Conservation (phyloP, 1,140 invertebrate species). For the Drosophila kikkawai region DNA sequence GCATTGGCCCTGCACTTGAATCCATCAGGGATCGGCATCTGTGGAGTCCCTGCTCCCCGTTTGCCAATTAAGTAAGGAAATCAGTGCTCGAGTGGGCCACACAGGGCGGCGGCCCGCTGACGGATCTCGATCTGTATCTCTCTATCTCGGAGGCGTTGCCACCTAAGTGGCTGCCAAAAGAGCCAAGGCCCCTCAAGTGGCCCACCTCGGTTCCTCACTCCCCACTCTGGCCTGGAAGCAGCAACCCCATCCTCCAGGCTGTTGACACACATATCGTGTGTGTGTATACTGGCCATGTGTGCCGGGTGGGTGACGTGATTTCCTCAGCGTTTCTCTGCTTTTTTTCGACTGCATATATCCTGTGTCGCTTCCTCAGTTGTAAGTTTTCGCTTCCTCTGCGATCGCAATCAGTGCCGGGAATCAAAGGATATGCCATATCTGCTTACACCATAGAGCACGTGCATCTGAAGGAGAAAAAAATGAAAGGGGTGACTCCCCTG, state of each 20-base stretch:
- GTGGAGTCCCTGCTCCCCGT: slow-evolving; percentile 12
- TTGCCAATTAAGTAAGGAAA: slow-evolving; percentile 79
- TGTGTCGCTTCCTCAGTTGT: slow-evolving; percentile 80
- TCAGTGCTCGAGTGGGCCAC: slow-evolving; percentile 70
- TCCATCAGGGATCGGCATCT: slow-evolving; percentile 50
- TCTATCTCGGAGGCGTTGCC: slow-evolving; percentile 42
- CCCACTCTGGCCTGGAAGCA: neutral
- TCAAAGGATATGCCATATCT: slow-evolving; percentile 80
- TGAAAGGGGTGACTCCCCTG: slow-evolving; percentile 63
- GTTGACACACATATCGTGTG: slow-evolving; percentile 68
- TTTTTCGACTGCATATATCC: slow-evolving; percentile 61
- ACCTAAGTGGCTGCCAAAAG: slow-evolving; percentile 63
- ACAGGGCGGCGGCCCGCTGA: slow-evolving; percentile 45
- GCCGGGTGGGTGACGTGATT: slow-evolving; percentile 62
- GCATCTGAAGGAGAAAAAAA: slow-evolving; percentile 27
- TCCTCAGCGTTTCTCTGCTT: slow-evolving; percentile 22
- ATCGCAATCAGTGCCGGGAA: slow-evolving; percentile 67
- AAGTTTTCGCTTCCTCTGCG: slow-evolving; percentile 81
- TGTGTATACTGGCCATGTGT: neutral
- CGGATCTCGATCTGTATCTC: slow-evolving; percentile 24
- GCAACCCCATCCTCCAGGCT: slow-evolving; percentile 14
- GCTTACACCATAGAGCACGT: slow-evolving; percentile 64
- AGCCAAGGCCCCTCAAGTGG: slow-evolving; percentile 62
- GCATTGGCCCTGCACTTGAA: slow-evolving; percentile 66
- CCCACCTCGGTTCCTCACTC: neutral